Percentiles rank a stretch among this genome's conserved stretches.
phyloP scores from a whole-genome alignment of 2,797 vertebrate genomes.

The Coccyzus lansbergi region DNA sequence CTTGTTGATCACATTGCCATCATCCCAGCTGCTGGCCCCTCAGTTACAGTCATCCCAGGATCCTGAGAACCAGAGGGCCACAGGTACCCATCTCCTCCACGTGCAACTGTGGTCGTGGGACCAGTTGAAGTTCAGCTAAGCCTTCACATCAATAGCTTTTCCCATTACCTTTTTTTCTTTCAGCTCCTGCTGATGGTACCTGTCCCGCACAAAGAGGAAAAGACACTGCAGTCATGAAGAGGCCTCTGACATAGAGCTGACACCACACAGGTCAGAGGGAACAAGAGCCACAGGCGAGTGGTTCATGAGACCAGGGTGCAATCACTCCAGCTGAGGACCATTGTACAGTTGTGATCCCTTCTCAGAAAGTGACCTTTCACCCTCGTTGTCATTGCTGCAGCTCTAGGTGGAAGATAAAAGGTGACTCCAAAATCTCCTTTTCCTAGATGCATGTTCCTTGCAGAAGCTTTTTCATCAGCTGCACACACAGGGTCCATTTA shows the following conservation, averaged over 20 bases:
- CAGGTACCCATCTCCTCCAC: background rate
- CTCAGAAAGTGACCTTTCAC: background rate
- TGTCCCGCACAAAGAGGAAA: background rate
- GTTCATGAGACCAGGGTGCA: background rate
- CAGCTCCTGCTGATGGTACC: background rate
- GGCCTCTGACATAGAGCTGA: background rate
- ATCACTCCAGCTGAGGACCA: background rate
- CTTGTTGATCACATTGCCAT: background rate
- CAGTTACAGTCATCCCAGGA: background rate
- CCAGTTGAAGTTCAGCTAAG: background rate
- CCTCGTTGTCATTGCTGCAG: background rate
- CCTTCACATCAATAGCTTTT: background rate
- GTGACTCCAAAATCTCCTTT: background rate
- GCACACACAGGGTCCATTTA: background rate
- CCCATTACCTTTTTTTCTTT: background rate
- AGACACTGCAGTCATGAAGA: background rate
- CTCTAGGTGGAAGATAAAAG: background rate
- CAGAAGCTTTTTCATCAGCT: background rate
- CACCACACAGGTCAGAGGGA: background rate
- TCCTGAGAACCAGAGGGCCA: background rate
- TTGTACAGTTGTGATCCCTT: accelerated
- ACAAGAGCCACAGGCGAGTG: background rate
- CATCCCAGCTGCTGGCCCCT: background rate
- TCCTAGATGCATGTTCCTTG: background rate
- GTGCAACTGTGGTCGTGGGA: accelerated